phyloP scores from a whole-genome alignment of 2,888 invertebrate genomes.

The Deilephila elpenor region DNA sequence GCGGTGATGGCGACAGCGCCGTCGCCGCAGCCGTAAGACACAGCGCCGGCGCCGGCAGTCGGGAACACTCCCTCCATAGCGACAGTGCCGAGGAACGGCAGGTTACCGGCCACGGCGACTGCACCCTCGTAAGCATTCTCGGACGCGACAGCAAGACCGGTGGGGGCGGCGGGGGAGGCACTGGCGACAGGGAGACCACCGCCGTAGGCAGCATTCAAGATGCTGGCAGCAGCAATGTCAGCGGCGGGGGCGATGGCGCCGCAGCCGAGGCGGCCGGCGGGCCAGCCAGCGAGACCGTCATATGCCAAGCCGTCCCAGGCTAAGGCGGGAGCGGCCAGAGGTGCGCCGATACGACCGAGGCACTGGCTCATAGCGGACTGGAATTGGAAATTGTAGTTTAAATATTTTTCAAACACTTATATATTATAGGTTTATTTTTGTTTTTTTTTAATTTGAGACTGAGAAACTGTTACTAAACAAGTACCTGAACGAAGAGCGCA shows the following conservation, averaged over 20 bases:
- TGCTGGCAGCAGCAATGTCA: slow-evolving; percentile 3
- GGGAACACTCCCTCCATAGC: slow-evolving; percentile 50
- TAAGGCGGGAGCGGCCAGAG: not conserved
- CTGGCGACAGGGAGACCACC: slow-evolving; percentile 45
- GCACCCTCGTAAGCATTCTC: slow-evolving; percentile 48
- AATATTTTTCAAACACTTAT: too few relatives aligned
- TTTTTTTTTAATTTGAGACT: too few relatives aligned
- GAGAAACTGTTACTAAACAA: too few relatives aligned
- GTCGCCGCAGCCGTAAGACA: slow-evolving; percentile 40
- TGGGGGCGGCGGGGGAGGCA: slow-evolving; percentile 43
- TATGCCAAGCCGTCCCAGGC: slow-evolving; percentile 4
- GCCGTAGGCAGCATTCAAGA: slow-evolving; percentile 25
- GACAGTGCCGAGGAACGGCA: slow-evolving; percentile 49
- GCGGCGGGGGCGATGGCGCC: slow-evolving; percentile 11
- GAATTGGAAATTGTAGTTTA: not conserved
- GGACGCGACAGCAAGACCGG: slow-evolving; percentile 49
- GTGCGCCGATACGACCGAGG: slow-evolving; percentile 30
- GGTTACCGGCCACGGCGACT: slow-evolving; percentile 39
- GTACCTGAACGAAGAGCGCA: slow-evolving; percentile 24
- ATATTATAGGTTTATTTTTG: too few relatives aligned
- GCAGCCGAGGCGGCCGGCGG: not conserved
- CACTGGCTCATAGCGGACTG: slow-evolving; percentile 25
- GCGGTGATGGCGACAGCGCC: slow-evolving; percentile 29
- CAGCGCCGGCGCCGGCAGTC: slow-evolving; percentile 46
- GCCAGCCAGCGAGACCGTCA: not conserved